Percentiles rank a stretch among this genome's conserved stretches.
phyloP scores from a whole-genome alignment of 1,140 invertebrate species.

The Amphibalanus amphitrite region DNA sequence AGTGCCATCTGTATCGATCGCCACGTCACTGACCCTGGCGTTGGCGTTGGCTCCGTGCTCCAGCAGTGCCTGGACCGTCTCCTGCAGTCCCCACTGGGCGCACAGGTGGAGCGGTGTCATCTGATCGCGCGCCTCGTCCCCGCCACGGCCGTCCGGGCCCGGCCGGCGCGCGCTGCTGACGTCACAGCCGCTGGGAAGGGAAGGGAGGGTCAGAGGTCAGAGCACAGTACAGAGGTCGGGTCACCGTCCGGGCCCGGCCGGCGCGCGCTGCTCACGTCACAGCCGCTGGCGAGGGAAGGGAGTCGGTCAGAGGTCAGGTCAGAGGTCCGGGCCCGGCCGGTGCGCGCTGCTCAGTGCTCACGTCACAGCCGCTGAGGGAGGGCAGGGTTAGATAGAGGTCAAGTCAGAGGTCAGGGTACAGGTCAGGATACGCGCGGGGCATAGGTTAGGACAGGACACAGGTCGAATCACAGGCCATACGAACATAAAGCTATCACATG shows the following conservation, averaged over 20 bases:
- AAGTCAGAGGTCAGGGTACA: too few relatives aligned
- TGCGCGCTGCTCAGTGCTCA: slow-evolving; percentile 66
- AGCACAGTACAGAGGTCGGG: too few relatives aligned
- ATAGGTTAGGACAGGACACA: too few relatives aligned
- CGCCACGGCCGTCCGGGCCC: slow-evolving; percentile 51
- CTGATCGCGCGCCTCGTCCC: slow-evolving; percentile 54
- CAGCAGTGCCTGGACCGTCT: slow-evolving; percentile 67
- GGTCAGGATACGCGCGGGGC: too few relatives aligned
- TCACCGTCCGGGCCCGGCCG: slow-evolving; percentile 50
- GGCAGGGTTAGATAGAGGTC: too few relatives aligned
- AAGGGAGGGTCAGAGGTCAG: too few relatives aligned
- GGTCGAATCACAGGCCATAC: too few relatives aligned
- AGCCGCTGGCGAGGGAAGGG: slow-evolving; percentile 44
- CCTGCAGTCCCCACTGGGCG: slow-evolving; percentile 71
- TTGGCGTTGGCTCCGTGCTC: slow-evolving; percentile 77
- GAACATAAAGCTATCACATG: too few relatives aligned
- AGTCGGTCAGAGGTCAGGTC: too few relatives aligned
- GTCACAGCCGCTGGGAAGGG: slow-evolving; percentile 60
- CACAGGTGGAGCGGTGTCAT: slow-evolving; percentile 70
- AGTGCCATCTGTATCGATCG: too few relatives aligned
- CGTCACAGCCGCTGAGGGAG: slow-evolving; percentile 83
- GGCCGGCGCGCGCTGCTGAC: slow-evolving; percentile 57
- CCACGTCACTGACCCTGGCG: slow-evolving; percentile 31
- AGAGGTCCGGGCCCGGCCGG: too few relatives aligned
- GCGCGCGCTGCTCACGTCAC: slow-evolving; percentile 69